phyloP scores from a whole-genome alignment of 2,797 vertebrate genomes.

The Melanotaenia nigrans region DNA sequence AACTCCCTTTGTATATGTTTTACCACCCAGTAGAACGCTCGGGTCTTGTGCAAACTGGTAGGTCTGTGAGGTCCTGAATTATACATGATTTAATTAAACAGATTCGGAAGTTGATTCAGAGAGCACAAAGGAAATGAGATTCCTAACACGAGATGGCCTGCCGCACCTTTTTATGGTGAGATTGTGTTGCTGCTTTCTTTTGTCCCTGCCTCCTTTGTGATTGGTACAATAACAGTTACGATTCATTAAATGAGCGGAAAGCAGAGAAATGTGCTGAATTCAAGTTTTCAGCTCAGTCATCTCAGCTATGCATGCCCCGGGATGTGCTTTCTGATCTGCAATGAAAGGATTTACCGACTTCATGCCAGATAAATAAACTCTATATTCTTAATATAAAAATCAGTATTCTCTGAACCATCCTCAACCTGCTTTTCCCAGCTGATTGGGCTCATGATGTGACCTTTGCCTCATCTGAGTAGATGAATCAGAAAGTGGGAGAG shows the following conservation, averaged over 20 bases:
- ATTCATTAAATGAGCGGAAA: constrained; percentile 52
- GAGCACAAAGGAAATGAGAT: constrained; percentile 71
- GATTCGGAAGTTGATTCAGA: constrained; percentile 64
- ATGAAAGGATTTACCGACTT: constrained; percentile 5
- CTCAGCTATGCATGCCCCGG: background rate
- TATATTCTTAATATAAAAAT: constrained; percentile 24
- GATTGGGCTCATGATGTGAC: constrained; percentile 58
- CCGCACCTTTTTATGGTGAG: constrained; percentile 43
- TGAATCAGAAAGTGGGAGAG: constrained; percentile 57
- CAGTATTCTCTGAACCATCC: constrained; percentile 31
- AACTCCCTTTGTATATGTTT: constrained; percentile 34
- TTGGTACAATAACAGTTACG: constrained; percentile 57
- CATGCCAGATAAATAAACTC: background rate
- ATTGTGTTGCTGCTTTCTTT: constrained; percentile 58
- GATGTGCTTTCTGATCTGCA: background rate
- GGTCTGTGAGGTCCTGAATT: constrained; percentile 67
- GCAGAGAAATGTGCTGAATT: constrained; percentile 62
- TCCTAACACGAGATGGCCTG: constrained; percentile 52
- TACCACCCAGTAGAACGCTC: constrained; percentile 47
- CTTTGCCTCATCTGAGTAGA: constrained; percentile 58
- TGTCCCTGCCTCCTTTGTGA: constrained; percentile 44
- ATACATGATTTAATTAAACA: constrained; percentile 77
- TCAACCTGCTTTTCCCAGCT: constrained; percentile 39
- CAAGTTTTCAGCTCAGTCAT: constrained; percentile 37
- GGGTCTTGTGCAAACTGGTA: constrained; percentile 43